Base-by-base conservation (phyloP, 2,888 invertebrate species). In the Stenodera caucasica region DNA sequence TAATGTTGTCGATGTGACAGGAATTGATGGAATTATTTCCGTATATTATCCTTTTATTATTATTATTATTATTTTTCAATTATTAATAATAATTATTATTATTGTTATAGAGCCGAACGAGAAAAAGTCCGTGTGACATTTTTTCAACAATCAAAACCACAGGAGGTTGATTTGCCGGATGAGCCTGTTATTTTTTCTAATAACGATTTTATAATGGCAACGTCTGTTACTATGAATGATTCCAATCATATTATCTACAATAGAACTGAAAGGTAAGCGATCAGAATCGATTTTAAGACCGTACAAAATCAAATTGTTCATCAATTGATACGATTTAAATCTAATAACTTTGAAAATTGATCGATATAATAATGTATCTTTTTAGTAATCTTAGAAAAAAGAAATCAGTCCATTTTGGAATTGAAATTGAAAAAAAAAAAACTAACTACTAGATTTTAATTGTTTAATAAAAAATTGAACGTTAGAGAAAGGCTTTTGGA, bases 71-170 rank as follows among this genome's bases (percentile, higher is more conserved):
- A 7, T 32, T 26, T 26, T 26, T 26, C 7, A 26, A 26, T 26
- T 26, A 7, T 26, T n/a, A n/a, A 26, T 5, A 26, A 26, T 26
- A 5, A 7, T 29, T 40, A n/a, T 49, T 18, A 26, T 57, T 65
- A 60, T 68, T 57, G 49, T 85, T 86, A 50, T 85, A 90, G 90
- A 81, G 87, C 88, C 80, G 90, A 90, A 82, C 86, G 90, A 77
- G 88, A 89, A 72, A 90, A 89, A 81, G 91, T 92, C 65, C 88
- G 91, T 72, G 92, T 92, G 76, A 89, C 90, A 71, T 91, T 92
- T 83, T 92, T 89, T 83, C 91, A 91, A 83, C 90, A 90, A 79
- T 90, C 86, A 79, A 86, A 89, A 81, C 91, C 91, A 67, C 88
- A 90, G 83, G 82, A 82, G 70, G 83, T 88, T 75, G 83, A 82